These are phyloP conservation scores for Talpa occidentalis DNA, from an alignment of 2,113 vertebrate species.

Conservation along the genomic window DNA sequence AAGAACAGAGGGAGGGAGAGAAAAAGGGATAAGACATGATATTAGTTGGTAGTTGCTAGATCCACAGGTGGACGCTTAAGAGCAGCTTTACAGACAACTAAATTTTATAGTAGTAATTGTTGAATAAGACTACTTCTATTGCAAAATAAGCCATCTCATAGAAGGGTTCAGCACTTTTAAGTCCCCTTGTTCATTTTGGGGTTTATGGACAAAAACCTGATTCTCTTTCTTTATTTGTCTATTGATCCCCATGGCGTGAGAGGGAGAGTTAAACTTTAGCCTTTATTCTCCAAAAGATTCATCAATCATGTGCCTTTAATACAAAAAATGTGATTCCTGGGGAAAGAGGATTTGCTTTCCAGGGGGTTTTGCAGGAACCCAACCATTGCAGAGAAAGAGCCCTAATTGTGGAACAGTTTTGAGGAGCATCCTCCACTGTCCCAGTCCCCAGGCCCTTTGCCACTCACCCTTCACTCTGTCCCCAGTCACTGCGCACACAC, in stretches of 20 bases:
- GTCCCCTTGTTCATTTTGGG: background rate
- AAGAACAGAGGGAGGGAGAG: slow-evolving; percentile 7
- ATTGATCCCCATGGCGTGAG: background rate
- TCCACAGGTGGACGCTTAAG: background rate
- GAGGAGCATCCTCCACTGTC: too few species aligned
- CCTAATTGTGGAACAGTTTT: background rate
- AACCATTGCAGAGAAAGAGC: background rate
- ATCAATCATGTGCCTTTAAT: background rate
- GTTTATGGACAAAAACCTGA: background rate
- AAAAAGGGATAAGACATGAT: background rate
- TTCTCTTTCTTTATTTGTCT: background rate
- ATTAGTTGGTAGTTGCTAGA: background rate
- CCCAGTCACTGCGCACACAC: slow-evolving; percentile 97
- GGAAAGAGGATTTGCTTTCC: background rate
- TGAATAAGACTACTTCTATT: background rate
- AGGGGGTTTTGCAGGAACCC: background rate
- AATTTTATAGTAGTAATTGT: background rate
- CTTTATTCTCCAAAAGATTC: background rate
- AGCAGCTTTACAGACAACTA: background rate
- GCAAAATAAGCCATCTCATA: background rate
- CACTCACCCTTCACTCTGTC: slow-evolving; percentile 97
- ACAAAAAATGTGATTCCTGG: background rate
- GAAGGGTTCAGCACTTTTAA: background rate
- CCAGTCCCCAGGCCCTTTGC: rapidly evolving
- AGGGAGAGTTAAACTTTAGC: background rate